Conservation (phyloP, 2,113 vertebrate genomes). For the Solea senegalensis region DNA sequence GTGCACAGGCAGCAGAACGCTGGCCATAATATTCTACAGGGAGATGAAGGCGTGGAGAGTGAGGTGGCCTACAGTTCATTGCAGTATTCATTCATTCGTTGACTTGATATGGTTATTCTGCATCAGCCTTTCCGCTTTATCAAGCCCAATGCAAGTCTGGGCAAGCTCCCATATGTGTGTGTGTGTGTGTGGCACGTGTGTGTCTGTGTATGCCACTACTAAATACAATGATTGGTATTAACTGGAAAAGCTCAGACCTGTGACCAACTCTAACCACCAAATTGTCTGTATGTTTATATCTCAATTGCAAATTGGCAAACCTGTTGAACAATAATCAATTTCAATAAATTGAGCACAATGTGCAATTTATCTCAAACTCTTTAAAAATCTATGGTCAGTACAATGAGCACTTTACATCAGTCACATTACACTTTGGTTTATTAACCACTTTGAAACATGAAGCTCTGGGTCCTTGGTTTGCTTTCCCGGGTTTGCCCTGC, state of each 20-base stretch:
- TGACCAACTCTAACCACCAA: too few species aligned
- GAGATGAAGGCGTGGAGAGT: neutral
- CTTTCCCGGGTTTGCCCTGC: too few species aligned
- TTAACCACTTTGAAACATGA: too few species aligned
- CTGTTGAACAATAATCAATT: too few species aligned
- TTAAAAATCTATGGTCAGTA: too few species aligned
- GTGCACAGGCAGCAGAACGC: conserved; percentile 35
- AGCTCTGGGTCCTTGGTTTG: too few species aligned
- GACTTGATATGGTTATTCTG: conserved; percentile 6
- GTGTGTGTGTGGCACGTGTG: conserved; percentile 1
- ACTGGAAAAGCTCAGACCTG: neutral
- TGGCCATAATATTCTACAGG: conserved; percentile 3
- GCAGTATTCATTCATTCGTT: conserved; percentile 1
- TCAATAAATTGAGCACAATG: too few species aligned
- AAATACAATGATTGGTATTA: neutral
- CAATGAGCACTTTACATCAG: too few species aligned
- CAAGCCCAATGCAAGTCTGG: conserved; percentile 25
- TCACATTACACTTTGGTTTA: too few species aligned
- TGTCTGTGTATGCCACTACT: conserved; percentile 11
- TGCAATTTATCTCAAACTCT: too few species aligned
- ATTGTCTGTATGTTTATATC: too few species aligned
- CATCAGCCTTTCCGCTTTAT: conserved; percentile 3
- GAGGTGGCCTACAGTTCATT: neutral
- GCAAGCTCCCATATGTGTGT: neutral
- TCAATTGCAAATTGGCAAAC: too few species aligned